Evolutionary conservation across 1,140 invertebrate genomes (phyloP).

Genomic region (Trichomalopsis sarcophagae): DNA sequence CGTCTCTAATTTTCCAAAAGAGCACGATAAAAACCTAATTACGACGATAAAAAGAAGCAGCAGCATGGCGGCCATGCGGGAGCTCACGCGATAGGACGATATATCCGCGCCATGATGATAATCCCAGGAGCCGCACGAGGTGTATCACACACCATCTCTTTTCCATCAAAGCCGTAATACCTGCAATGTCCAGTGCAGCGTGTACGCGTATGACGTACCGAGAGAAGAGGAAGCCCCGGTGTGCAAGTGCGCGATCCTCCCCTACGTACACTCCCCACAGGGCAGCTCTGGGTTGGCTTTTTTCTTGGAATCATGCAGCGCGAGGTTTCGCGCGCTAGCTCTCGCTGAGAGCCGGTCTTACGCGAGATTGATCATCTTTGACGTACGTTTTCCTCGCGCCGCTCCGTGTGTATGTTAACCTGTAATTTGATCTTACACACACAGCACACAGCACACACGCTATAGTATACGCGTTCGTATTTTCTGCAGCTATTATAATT

Average conservation of each 20-base stretch:
- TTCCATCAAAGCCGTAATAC: not conserved
- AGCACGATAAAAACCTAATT: not conserved
- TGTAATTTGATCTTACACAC: constrained; percentile 17
- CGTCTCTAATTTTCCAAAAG: too few species aligned
- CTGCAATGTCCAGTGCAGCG: not conserved
- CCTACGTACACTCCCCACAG: not conserved
- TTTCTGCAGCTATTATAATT: constrained; percentile 5
- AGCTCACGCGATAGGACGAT: not conserved
- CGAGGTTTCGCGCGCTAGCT: constrained; percentile 49
- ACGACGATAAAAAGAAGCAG: not conserved
- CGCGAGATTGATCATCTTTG: constrained; percentile 32
- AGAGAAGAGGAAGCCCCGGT: not conserved
- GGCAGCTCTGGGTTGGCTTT: not conserved
- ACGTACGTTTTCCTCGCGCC: constrained; percentile 13
- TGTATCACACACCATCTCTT: not conserved
- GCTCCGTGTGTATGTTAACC: not conserved
- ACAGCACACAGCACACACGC: too few species aligned
- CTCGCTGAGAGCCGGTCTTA: constrained; percentile 49
- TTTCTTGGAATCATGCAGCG: constrained; percentile 51
- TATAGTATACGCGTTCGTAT: not conserved
- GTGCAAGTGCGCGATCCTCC: not conserved
- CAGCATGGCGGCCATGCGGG: not conserved
- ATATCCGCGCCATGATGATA: not conserved
- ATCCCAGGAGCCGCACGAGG: not conserved
- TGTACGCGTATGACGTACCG: not conserved